Conservation (phyloP, 2,797 vertebrate genomes). For the Oryzias sinensis region DNA sequence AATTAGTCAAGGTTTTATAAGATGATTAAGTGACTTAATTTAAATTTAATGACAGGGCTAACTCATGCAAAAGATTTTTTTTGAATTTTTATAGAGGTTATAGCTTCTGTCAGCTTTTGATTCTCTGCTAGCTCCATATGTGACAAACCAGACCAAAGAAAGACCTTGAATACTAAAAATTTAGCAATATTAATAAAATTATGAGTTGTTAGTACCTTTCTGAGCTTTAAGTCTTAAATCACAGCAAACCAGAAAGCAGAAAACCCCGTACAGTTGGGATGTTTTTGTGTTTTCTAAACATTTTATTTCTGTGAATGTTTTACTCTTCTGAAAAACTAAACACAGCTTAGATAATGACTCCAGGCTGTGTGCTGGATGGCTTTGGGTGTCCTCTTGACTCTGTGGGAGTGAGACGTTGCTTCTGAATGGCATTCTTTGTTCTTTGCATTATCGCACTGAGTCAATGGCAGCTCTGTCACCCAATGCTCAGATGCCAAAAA, state of each 20-base stretch:
- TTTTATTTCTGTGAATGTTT: conserved; percentile 41
- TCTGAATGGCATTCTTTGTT: conserved; percentile 68
- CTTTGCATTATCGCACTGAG: conserved; percentile 29
- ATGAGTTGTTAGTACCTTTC: conserved; percentile 29
- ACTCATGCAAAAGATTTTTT: too few relatives aligned
- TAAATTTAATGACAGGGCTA: too few relatives aligned
- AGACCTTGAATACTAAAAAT: conserved; percentile 33
- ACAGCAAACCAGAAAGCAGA: conserved; percentile 12
- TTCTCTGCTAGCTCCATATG: conserved; percentile 29
- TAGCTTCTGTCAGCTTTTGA: conserved; percentile 43
- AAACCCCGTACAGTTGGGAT: conserved; percentile 19
- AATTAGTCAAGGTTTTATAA: neutral
- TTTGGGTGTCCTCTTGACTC: conserved; percentile 46
- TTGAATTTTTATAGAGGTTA: conserved; percentile 11
- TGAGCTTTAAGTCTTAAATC: conserved; percentile 30
- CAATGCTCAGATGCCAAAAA: conserved; percentile 30
- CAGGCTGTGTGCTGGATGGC: conserved; percentile 55
- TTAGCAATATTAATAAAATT: neutral
- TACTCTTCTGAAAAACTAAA: conserved; percentile 33
- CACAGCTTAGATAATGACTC: conserved; percentile 46
- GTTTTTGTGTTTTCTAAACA: conserved; percentile 4
- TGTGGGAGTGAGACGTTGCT: conserved; percentile 51
- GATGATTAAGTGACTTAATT: too few relatives aligned
- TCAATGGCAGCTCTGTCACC: conserved; percentile 35
- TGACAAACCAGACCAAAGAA: conserved; percentile 33